These are phyloP conservation scores for Hyposoter dolosus DNA, from an alignment of 2,888 invertebrate species.

Conservation along the genomic window DNA sequence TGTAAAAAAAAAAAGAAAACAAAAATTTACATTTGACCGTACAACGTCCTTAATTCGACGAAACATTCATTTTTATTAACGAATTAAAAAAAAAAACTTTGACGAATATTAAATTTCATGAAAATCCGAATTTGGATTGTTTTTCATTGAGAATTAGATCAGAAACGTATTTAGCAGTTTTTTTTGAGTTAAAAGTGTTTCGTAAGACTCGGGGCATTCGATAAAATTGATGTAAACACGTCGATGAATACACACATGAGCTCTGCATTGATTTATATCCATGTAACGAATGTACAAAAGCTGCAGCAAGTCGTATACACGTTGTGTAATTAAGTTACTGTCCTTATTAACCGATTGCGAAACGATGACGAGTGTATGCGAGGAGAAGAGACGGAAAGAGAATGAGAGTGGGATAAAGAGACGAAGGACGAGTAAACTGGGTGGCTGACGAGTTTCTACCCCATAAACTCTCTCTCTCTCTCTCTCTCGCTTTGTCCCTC, in stretches of 20 bases:
- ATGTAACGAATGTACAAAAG: conserved; percentile 14
- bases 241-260: conserved; percentile 2
- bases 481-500: conserved; percentile 8
- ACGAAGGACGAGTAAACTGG: conserved; percentile 61
- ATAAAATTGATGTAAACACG: background rate
- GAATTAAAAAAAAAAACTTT: background rate
- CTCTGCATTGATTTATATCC: background rate
- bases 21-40: no score
- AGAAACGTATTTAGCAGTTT: background rate
- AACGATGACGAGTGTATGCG: conserved; percentile 51
- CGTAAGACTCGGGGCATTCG: background rate
- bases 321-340: conserved; percentile 56
- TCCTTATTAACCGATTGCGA: conserved; percentile 62
- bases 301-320: conserved; percentile 19
- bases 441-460: conserved; percentile 49
- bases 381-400: background rate
- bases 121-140: background rate
- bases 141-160: background rate
- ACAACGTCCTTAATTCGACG: no score
- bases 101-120: background rate
- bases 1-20: no score
- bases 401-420: conserved; percentile 47
- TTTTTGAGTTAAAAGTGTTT: background rate
- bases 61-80: background rate
- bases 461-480: conserved; percentile 49